Base-by-base conservation (phyloP, 2,888 invertebrate genomes). In the Drosophila seclusa region DNA sequence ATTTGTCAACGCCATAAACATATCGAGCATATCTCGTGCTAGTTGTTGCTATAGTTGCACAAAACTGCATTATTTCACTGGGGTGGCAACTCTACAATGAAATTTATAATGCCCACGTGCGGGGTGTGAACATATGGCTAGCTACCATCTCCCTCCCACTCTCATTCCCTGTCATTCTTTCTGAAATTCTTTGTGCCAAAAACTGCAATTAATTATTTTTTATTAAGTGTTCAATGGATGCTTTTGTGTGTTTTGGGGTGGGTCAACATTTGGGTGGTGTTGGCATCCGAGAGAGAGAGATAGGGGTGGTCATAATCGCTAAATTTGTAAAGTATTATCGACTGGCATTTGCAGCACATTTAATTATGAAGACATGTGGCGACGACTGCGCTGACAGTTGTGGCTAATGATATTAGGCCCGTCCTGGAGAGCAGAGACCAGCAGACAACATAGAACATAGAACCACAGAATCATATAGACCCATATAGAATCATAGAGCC, bases 291-390 rank as follows among this genome's bases (percentile, higher is more conserved):
- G 42, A 21, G 36, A 16, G 42, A 18, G 27, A 10, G n/a, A 24
- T 42, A 29, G 54, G 70, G 82, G 53, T 65, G 79, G 66, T 55
- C 70, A 65, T 83, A 88, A 88, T 88, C 87, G 67, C 71, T 78
- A 78, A 86, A 86, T 86, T 86, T 86, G 89, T 86, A 48, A 70
- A 83, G 88, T 72, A 86, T 85, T 88, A 85, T 81, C 82, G 74
- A 60, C 81, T 78, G 21, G 31, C 63, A 49, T 29, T 61, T 67
- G 61, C 62, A 72, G 84, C 60, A 79, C 80, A 80, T 79, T 85
- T 85, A 86, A 85, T 88, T 85, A 85, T 85, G 65, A 86, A 83
- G 85, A 85, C 85, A 85, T 89, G 89, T 89, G 87, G 88, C 88
- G 61, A 75, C 74, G 54, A 78, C 63, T 62, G 66, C 54, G 80